Conservation (phyloP, 2,113 vertebrate genomes). For the Semicossyphus pulcher region DNA sequence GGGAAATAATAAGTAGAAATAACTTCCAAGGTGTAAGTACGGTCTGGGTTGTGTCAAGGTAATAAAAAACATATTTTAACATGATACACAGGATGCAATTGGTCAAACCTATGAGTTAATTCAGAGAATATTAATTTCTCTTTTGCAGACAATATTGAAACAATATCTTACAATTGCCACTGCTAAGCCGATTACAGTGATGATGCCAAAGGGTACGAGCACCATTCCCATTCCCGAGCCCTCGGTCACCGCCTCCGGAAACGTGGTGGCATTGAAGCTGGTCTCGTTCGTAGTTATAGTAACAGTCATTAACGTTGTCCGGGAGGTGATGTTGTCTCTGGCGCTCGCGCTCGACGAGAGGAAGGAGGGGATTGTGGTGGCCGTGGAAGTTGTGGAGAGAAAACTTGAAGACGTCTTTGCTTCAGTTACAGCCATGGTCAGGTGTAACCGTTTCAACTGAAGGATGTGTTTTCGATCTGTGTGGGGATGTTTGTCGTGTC, state of each 20-base stretch:
- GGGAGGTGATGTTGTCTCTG: constrained; percentile 75
- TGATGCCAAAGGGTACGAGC: constrained; percentile 94
- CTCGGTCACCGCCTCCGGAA: constrained; percentile 81
- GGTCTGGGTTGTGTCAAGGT: neutral
- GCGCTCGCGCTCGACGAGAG: constrained; percentile 50
- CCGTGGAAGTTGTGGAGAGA: constrained; percentile 58
- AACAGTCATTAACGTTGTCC: constrained; percentile 75
- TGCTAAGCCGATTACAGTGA: constrained; percentile 93
- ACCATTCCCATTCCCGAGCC: constrained; percentile 87
- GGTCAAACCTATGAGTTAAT: neutral
- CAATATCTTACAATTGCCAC: constrained; percentile 89
- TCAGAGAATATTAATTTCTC: neutral
- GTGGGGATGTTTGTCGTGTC: neutral
- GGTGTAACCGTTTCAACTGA: constrained; percentile 14
- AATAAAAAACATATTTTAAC: no score
- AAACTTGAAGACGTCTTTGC: constrained; percentile 58
- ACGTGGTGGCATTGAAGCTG: constrained; percentile 89
- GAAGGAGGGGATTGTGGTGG: constrained; percentile 54
- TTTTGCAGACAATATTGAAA: constrained; percentile 3
- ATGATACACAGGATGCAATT: neutral
- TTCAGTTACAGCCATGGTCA: constrained; percentile 70
- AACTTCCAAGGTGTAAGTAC: neutral
- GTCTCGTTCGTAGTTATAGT: constrained; percentile 87
- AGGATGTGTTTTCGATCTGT: constrained; percentile 3
- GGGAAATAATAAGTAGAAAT: neutral